Percentiles rank a stretch among this genome's conserved stretches.
These are phyloP conservation scores for Papio anubis DNA, from an alignment of 2,113 vertebrate genomes.

Conservation along the genomic window DNA sequence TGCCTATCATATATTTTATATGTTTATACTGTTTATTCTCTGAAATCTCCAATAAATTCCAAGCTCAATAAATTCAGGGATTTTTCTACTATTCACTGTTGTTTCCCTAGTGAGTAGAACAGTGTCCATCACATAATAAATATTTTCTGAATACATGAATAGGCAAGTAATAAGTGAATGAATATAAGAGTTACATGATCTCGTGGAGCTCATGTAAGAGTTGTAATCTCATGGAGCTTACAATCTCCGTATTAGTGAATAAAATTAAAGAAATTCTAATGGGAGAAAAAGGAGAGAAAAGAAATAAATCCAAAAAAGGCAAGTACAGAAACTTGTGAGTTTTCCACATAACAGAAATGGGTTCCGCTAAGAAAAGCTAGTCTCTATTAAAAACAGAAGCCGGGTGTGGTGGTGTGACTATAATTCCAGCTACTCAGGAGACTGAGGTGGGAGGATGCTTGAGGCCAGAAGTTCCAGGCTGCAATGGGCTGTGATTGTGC, in stretches of 20 bases:
- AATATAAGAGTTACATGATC: not conserved
- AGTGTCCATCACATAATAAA: not conserved
- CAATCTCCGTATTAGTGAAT: not conserved
- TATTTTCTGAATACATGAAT: constrained; percentile 11
- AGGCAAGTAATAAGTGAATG: not conserved
- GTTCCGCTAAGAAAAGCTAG: not conserved
- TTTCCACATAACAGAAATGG: not conserved
- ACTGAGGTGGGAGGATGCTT: no score
- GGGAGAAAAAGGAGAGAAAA: not conserved
- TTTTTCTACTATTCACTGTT: not conserved
- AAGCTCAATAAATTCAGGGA: not conserved
- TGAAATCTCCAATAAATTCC: not conserved
- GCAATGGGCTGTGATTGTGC: no score
- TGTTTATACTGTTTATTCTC: not conserved
- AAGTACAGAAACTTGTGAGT: not conserved
- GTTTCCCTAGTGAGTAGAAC: not conserved
- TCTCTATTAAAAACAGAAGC: not conserved
- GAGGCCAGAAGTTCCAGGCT: no score
- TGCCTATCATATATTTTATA: not conserved
- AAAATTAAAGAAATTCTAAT: not conserved
- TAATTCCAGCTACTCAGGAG: no score
- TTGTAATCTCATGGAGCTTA: not conserved
- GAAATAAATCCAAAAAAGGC: not conserved
- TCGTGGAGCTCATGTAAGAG: not conserved
- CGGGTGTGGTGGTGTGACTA: no score